Evolutionary conservation across 2,797 vertebrate species (phyloP).

Genomic region (Enteromius anoplus): DNA sequence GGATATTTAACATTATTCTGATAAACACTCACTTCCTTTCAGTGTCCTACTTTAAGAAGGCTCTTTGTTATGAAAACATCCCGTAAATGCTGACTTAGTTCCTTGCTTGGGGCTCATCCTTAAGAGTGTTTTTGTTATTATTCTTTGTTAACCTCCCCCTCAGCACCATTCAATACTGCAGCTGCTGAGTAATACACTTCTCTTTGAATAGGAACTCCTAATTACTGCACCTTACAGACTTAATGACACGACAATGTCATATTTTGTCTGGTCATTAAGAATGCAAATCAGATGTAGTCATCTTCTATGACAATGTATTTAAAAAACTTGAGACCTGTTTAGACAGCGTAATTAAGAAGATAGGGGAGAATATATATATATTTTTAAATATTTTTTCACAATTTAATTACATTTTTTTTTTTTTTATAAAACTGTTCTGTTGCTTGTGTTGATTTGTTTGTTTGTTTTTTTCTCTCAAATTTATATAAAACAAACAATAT

Average conservation of each 20-base stretch:
- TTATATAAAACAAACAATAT: neutral
- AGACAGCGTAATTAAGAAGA: neutral
- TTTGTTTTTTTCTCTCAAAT: too few species aligned
- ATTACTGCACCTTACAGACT: neutral
- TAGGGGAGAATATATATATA: too few species aligned
- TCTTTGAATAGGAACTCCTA: neutral
- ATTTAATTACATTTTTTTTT: too few species aligned
- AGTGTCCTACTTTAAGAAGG: slow-evolving; percentile 44
- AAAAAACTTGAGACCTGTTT: neutral
- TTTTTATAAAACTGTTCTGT: too few species aligned
- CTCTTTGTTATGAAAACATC: slow-evolving; percentile 24
- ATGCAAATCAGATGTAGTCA: neutral
- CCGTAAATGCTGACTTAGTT: slow-evolving; percentile 46
- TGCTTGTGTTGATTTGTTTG: too few species aligned
- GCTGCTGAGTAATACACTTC: slow-evolving; percentile 20
- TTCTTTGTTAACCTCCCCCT: slow-evolving; percentile 14
- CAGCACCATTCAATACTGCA: slow-evolving; percentile 5
- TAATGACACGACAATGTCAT: neutral
- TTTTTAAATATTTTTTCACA: too few species aligned
- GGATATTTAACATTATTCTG: slow-evolving; percentile 32
- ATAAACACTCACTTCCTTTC: slow-evolving; percentile 12
- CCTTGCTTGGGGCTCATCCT: slow-evolving; percentile 43
- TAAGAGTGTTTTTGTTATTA: slow-evolving; percentile 29
- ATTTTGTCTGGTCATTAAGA: neutral
- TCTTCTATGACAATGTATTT: neutral